A percentile compares a stretch with the other conserved stretches of the same genome.
Conservation (phyloP, 2,888 invertebrate genomes). For the Diarsia mendica region DNA sequence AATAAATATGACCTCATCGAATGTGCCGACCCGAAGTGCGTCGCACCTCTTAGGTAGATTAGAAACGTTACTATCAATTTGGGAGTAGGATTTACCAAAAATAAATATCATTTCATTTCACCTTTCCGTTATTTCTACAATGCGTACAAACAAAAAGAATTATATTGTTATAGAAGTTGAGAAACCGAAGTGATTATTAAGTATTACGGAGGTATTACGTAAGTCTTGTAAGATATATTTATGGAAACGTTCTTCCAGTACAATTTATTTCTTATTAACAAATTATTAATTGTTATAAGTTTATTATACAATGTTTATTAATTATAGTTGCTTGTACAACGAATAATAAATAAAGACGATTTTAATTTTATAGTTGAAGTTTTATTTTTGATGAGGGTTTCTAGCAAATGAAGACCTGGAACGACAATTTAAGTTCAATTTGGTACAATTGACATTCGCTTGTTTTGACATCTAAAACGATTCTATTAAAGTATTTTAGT, state of each 20-base stretch:
- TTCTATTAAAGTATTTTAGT: too few relatives aligned
- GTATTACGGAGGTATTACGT: too few relatives aligned
- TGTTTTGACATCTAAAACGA: too few relatives aligned
- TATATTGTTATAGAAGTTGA: not conserved
- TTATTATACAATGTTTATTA: constrained; percentile 75
- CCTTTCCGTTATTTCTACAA: constrained; percentile 35
- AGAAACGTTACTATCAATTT: not conserved
- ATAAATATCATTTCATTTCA: not conserved
- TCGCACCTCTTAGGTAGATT: not conserved
- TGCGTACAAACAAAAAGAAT: not conserved
- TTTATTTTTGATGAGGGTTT: constrained; percentile 2
- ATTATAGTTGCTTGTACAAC: constrained; percentile 84
- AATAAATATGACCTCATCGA: not conserved
- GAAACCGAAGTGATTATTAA: constrained; percentile 46
- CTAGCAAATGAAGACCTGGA: not conserved
- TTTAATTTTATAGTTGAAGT: constrained; percentile 60
- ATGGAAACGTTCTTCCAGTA: constrained; percentile 77
- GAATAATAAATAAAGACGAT: constrained; percentile 78
- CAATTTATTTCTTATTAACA: constrained; percentile 70
- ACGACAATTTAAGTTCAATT: not conserved
- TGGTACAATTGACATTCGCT: too few relatives aligned
- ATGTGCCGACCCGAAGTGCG: not conserved
- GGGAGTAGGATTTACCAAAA: not conserved
- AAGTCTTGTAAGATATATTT: constrained; percentile 52
- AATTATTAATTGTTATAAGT: constrained; percentile 69